Conservation (phyloP, 2,797 vertebrate species). For the Mycteria americana region DNA sequence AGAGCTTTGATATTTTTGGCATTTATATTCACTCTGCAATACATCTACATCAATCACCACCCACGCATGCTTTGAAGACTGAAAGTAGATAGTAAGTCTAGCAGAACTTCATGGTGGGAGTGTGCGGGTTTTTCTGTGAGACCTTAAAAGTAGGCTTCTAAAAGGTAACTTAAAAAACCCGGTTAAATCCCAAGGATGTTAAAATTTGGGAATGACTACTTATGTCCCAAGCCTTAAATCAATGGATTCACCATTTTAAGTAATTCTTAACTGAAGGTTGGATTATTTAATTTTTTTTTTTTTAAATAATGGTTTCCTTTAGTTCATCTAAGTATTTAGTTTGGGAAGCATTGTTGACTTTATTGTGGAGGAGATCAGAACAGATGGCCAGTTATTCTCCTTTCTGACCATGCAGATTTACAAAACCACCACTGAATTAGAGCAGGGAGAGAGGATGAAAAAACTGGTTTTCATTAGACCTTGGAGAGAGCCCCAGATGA, state of each 20-base stretch:
- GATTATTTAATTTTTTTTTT: background rate
- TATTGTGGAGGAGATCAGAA: background rate
- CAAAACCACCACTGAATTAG: background rate
- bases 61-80: constrained; percentile 42
- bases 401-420: background rate
- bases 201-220: background rate
- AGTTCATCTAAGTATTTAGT: background rate
- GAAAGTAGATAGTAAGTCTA: constrained; percentile 46
- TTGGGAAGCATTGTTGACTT: background rate
- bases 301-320: background rate
- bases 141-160: background rate
- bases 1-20: constrained; percentile 37
- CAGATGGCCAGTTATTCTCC: background rate
- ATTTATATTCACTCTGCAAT: constrained; percentile 3
- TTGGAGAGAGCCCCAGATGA: background rate
- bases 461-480: background rate
- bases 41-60: constrained; percentile 48
- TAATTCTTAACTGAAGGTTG: background rate
- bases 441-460: background rate
- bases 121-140: background rate
- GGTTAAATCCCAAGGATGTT: background rate
- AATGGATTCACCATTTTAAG: background rate
- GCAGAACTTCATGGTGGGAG: constrained; percentile 32
- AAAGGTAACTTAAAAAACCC: background rate
- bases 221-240: background rate